Evolutionary conservation across 2,113 vertebrate genomes (phyloP).

Genomic region (Craseonycteris thonglongyai): DNA sequence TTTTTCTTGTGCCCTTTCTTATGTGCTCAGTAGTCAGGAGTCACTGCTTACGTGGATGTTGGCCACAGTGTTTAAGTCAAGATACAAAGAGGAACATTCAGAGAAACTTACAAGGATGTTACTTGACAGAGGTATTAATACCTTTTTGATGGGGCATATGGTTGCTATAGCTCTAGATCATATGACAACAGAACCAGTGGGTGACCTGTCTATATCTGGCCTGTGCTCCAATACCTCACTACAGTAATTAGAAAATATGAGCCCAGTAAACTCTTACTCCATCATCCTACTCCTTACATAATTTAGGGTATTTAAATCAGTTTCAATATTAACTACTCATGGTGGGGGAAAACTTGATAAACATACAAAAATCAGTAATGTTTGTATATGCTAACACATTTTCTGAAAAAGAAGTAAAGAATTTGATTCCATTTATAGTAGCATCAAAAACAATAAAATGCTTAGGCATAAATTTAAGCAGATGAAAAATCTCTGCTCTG

Average conservation of each 20-base stretch:
- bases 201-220: no score
- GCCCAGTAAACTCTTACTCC: neutral
- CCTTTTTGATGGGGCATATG: neutral
- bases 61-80: neutral
- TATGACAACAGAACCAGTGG: neutral
- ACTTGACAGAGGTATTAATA: neutral
- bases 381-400: neutral
- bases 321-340: neutral
- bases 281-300: neutral
- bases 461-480: neutral
- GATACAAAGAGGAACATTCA: neutral
- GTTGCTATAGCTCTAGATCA: neutral
- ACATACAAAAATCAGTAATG: neutral
- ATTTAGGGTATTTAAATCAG: neutral
- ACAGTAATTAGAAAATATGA: neutral
- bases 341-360: neutral
- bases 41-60: neutral
- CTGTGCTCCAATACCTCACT: neutral
- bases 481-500: neutral
- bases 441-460: neutral
- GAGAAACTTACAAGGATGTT: neutral
- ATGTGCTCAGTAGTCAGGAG: neutral
- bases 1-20: neutral
- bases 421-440: neutral
- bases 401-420: neutral